Evolutionary conservation across 2,888 invertebrate genomes (phyloP), one percentile per base, ranked within the genome.

Genomic region (Diploptera punctata): DNA sequence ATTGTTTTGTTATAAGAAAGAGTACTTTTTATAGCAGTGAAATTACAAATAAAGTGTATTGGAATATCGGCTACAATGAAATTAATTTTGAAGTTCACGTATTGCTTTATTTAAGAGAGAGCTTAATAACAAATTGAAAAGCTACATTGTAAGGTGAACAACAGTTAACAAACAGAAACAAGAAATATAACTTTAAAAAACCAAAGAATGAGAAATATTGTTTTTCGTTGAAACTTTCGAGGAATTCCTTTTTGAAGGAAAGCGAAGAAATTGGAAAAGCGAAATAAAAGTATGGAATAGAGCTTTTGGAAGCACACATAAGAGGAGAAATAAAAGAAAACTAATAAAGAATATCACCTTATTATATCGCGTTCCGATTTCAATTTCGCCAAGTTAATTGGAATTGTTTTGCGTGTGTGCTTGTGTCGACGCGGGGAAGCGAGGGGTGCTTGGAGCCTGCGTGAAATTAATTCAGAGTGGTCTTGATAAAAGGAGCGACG

Each of bases 381-480:
- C 67, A 49, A 71, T 67, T 71, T 44, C 67, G 13, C 52, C 19
- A 54, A 67, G 67, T 67, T 71, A 71, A 71, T 71, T 71, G 67
- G 57, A 71, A 71, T 71, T 71, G 71, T 71, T 71, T 71, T 67
- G 21, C 38, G 21, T 60, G 67, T 71, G 71, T 71, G 67, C 65
- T 16, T 19, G 7, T 31, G 18, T 18, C 54, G 21, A 54, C 31
- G 67, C 19, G 65, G 52, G 13, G 7, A 43, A 2, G 13, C 2
- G 13, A 13, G 54, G 18, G 19, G 4, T 18, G 43, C 18, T 19
- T 18, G 43, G 24, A 1, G 31, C 68, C 52, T 29, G 70, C 70
- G 62, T 67, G 67, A 71, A 71, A 71, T 71, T 71, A 71, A 71
- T 71, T 71, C 71, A 19, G 54, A 71, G 71, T 71, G 67, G 70